These are phyloP conservation scores for Calycopis cecrops DNA, from an alignment of 1,140 invertebrate genomes.

Conservation along the genomic window DNA sequence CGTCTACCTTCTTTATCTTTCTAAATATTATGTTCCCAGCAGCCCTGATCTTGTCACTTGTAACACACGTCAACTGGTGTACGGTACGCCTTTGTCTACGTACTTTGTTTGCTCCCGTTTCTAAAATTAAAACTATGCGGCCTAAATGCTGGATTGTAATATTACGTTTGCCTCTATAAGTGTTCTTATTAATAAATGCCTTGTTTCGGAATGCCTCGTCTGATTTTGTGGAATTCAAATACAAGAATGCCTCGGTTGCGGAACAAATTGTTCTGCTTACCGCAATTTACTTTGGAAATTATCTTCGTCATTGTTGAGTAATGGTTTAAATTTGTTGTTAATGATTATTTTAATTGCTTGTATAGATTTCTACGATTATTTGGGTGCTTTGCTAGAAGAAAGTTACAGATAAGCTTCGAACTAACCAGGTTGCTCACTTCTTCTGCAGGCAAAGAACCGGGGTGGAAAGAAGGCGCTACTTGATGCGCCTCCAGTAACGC, in stretches of 20 bases:
- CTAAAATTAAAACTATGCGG: conserved; percentile 72
- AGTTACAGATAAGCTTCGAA: too few relatives aligned
- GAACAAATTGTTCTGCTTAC: neutral
- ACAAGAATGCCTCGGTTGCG: neutral
- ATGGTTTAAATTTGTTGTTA: too few relatives aligned
- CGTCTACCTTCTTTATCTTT: neutral
- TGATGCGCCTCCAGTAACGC: too few relatives aligned
- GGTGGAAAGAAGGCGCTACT: too few relatives aligned
- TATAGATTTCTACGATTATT: too few relatives aligned
- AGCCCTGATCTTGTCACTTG: conserved; percentile 8
- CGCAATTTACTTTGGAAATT: neutral
- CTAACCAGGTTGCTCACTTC: too few relatives aligned
- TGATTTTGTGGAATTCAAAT: neutral
- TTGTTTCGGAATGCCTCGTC: neutral
- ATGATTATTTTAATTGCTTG: too few relatives aligned
- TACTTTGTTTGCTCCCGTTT: conserved; percentile 61
- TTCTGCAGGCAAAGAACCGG: too few relatives aligned
- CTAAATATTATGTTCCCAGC: neutral
- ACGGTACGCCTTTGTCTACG: conserved; percentile 57
- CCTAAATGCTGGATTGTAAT: conserved; percentile 46
- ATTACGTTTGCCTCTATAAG: conserved; percentile 40
- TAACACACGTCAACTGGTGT: conserved; percentile 28
- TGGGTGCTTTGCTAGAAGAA: too few relatives aligned
- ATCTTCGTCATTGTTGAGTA: too few relatives aligned
- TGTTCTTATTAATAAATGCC: conserved; percentile 17